Conservation (phyloP, 2,888 invertebrate species). For the Dicyrtomina minuta region DNA sequence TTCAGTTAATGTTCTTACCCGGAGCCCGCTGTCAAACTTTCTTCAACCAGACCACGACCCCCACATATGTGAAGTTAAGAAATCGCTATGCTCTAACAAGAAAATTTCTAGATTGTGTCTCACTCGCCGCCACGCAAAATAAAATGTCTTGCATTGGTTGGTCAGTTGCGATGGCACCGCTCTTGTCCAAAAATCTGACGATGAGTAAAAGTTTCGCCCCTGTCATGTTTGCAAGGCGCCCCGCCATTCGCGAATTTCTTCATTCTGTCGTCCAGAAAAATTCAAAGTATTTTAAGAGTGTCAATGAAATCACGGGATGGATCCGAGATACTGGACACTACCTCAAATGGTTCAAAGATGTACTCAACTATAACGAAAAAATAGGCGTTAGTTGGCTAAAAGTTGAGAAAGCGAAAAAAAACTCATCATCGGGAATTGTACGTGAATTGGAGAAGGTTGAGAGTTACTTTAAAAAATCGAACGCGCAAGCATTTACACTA, state of each 20-base stretch:
- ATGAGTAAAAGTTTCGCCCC: neutral
- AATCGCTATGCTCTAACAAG: neutral
- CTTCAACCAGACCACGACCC: conserved; percentile 7
- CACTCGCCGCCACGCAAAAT: neutral
- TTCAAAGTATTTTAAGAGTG: conserved; percentile 1
- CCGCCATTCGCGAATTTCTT: neutral
- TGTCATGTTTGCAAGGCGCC: neutral
- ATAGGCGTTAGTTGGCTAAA: neutral
- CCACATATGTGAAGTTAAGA: conserved; percentile 5
- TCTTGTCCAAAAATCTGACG: conserved; percentile 13
- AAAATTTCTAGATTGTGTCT: neutral
- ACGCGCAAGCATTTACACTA: neutral
- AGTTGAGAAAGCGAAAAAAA: too few relatives aligned
- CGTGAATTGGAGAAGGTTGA: neutral
- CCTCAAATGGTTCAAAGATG: conserved; percentile 5
- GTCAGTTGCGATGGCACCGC: neutral
- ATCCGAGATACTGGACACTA: neutral
- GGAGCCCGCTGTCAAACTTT: conserved; percentile 1
- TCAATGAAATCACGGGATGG: neutral
- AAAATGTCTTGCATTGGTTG: conserved; percentile 15
- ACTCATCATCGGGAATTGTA: neutral
- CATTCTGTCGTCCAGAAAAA: neutral
- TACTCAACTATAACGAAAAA: neutral
- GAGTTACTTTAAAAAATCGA: neutral
- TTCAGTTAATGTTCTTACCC: conserved; percentile 13